Evolutionary conservation across 2,888 invertebrate species (phyloP), one percentile per base, ranked within the genome.

Genomic region (Cataglyphis livida): DNA sequence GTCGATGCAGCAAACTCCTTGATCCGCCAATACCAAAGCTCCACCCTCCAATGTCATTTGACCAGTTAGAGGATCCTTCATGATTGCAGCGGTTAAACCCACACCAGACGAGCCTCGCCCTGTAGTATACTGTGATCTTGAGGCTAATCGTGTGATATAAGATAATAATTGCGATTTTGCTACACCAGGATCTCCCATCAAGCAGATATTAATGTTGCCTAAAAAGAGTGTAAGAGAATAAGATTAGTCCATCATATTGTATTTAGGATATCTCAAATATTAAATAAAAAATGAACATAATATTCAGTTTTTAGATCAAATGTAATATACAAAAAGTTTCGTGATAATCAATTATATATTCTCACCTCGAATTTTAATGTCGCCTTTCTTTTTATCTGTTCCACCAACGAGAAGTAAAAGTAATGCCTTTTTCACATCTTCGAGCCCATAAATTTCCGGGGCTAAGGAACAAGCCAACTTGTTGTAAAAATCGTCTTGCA

Each of bases 181-280:
- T 81, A 99, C 99, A 92, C 99, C 99, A 35, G 99, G 99, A 96
- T 99, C 99, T 61, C 99, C 99, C 99, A 99, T 99, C 91, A 99
- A 95, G 92, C 99, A 99, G 88, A 99, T 98, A 95, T 99, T 99
- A 89, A 99, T 99, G 93, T 97, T 98, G 84, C 98, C 98, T 95
- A 71, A 7, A 66, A 87, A 71, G 32, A 82, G 62, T 18, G 10
- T 21, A 21, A 21, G 21, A 81, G 18, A 68, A 68, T 68, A 18
- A 28, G 57, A 41, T 28, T 35, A 44, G n/a, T 35, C 9, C 21
- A n/a, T 85, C 84, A 25, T 10, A 41, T 59, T 15, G 5, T 51
- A 18, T 9, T 0, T 61, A 9, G 5, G 1, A 21, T n/a, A 6
- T 57, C 15, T 76, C 25, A 18, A 7, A 6, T 59, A 41, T 2